Base-by-base conservation (phyloP, 2,797 vertebrate species). In the Tangara arthus region DNA sequence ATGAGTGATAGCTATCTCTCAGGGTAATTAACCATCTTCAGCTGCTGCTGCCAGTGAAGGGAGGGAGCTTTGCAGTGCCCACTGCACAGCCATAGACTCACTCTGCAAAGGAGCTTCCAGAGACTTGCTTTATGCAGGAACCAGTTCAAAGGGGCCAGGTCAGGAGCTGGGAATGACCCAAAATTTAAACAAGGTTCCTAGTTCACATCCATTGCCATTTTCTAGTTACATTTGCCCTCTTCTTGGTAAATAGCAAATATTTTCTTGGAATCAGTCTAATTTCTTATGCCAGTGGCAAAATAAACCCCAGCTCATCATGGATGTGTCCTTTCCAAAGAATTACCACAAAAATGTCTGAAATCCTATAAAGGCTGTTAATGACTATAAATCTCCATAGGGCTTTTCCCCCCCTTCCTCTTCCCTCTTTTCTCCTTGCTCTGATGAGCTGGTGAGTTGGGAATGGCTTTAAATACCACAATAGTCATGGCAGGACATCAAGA, bases 261-360 rank as follows among this genome's bases (percentile, higher is more conserved):
- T 90, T 94, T 93, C 93, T 95, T 95, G 92, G 86, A 93, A 96
- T 88, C 57, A 72, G 61, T 65, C 56, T 82, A 23, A 65, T 44
- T 87, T 87, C 57, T 94, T 87, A 87, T 86, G 82, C 90, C 83
- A 92, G 35, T 77, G 89, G 90, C 91, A 95, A 95, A 95, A 95
- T 86, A 95, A 95, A 72, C 35, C 84, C 82, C 73, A 87, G 91
- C 64, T 94, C 93, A 77, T 94, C 87, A 52, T 80, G 76, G 83
- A 83, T 49, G 12, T 53, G 37, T 96, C 82, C 91, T 64, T 95
- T 96, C 93, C 93, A 95, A 94, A 94, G 86, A 94, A 89, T 83
- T 85, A 96, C 93, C 90, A 95, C 95, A 96, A 95, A 93, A 96
- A 96, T 95, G 76, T 90, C 94, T 96, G 95, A 95, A 94, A 95